phyloP scores from a whole-genome alignment of 2,888 invertebrate species.

The Drosophila formosana region DNA sequence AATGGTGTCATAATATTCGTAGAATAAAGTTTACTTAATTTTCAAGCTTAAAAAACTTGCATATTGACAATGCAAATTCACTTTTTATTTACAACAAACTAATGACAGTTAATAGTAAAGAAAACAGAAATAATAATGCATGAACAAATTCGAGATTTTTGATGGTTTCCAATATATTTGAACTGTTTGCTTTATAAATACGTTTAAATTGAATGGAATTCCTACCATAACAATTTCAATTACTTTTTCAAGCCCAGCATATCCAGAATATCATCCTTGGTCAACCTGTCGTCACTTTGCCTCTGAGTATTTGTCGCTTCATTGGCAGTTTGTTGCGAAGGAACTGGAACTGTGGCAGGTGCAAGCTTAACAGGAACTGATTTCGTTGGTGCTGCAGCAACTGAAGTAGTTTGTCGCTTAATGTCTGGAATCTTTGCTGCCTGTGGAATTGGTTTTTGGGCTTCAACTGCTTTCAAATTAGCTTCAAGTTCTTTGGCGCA shows the following conservation, averaged over 20 bases:
- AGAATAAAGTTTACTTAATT: no score
- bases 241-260: constrained; percentile 57
- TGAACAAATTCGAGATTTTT: no score
- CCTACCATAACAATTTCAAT: neutral
- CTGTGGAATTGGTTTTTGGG: neutral
- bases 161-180: no score
- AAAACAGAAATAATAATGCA: no score
- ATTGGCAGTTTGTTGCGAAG: neutral
- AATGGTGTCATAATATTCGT: no score
- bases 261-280: constrained; percentile 62
- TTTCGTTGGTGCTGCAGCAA: neutral
- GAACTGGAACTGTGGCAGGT: neutral
- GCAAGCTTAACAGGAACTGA: neutral
- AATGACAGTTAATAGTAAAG: no score
- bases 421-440: neutral
- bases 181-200: no score
- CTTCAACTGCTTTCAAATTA: neutral
- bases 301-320: neutral
- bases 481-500: constrained; percentile 6
- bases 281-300: constrained; percentile 43
- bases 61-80: no score
- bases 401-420: neutral
- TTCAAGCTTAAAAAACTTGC: no score
- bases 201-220: neutral
- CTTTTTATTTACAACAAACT: no score